phyloP scores from a whole-genome alignment of 2,888 invertebrate genomes.

The Apotomis turbidana region DNA sequence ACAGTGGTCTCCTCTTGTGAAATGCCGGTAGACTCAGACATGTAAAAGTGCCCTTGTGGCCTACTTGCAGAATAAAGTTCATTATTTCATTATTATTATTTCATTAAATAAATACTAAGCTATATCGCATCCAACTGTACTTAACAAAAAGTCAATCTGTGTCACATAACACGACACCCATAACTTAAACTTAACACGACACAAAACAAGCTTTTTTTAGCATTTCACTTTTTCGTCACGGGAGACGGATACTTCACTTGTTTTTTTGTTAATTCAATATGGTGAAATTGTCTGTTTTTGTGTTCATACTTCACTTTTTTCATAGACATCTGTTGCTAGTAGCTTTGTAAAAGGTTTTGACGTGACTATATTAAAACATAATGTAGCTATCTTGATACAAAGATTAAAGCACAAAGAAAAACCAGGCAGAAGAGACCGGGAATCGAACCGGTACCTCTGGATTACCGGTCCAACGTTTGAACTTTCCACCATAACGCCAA shows the following conservation, averaged over 20 bases:
- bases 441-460: no score
- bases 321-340: conserved; percentile 6
- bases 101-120: not conserved
- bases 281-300: conserved; percentile 25
- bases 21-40: no score
- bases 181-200: conserved; percentile 32
- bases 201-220: conserved; percentile 27
- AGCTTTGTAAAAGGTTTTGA: conserved; percentile 13
- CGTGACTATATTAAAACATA: no score
- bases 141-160: conserved; percentile 25
- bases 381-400: no score
- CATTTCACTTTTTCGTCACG: not conserved
- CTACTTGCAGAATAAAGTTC: no score
- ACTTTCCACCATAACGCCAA: no score
- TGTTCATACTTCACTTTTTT: conserved; percentile 19
- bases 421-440: no score
- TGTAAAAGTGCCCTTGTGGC: no score
- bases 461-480: no score
- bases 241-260: conserved; percentile 3
- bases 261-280: conserved; percentile 30
- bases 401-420: no score
- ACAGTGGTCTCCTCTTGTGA: no score
- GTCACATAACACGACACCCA: conserved; percentile 26
- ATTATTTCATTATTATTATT: no score
- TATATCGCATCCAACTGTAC: conserved; percentile 10